Conservation (phyloP, 1,140 invertebrate genomes). For the Eueides isabella region DNA sequence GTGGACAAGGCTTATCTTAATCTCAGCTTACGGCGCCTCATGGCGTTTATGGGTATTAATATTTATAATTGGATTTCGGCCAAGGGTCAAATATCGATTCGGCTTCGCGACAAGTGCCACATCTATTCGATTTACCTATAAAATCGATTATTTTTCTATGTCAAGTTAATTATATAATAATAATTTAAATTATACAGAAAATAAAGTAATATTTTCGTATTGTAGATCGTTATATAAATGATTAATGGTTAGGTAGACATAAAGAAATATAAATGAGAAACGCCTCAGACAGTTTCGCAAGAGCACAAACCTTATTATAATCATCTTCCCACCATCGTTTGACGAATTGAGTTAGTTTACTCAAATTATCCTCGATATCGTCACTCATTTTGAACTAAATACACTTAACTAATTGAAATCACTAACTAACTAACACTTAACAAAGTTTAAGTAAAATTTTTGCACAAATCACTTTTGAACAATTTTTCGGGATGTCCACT, state of each 20-base stretch:
- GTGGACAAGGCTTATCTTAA: conserved; percentile 70
- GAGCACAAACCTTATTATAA: neutral
- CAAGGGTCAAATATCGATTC: conserved; percentile 63
- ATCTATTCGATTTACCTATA: neutral
- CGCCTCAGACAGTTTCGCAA: neutral
- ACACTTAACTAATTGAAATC: too few relatives aligned
- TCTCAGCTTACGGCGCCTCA: conserved; percentile 66
- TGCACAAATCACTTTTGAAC: neutral
- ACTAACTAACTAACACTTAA: neutral
- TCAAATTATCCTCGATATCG: conserved; percentile 49
- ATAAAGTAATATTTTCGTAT: neutral
- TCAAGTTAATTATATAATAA: too few relatives aligned
- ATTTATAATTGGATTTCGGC: conserved; percentile 65
- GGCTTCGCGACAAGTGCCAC: conserved; percentile 20
- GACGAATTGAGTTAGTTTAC: conserved; percentile 58
- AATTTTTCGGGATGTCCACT: neutral
- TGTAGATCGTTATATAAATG: neutral
- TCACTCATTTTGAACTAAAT: conserved; percentile 39
- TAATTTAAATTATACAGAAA: neutral
- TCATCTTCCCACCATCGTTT: conserved; percentile 70
- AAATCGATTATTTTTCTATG: neutral
- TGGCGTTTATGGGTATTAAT: conserved; percentile 65
- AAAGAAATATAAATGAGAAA: neutral
- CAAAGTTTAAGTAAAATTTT: neutral
- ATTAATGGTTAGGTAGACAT: neutral